Conservation (phyloP, 1,140 invertebrate species). For the Thaumatotibia leucotreta region DNA sequence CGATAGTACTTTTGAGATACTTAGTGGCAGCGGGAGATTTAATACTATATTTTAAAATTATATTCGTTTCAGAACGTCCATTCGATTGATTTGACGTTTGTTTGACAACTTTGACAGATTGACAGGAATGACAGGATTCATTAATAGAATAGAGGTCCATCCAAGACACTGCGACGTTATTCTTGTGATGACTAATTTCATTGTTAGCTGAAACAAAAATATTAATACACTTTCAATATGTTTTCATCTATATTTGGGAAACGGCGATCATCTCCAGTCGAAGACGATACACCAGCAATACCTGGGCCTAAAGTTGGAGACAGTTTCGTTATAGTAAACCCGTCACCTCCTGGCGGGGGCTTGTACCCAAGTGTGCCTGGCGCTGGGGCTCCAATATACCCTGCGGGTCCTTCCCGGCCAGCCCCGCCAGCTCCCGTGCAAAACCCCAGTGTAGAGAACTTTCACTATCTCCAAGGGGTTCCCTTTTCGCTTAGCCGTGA, state of each 20-base stretch:
- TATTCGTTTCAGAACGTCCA: not conserved
- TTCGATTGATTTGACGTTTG: not conserved
- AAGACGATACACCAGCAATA: conserved; percentile 60
- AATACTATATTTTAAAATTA: not conserved
- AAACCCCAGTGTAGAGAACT: conserved; percentile 36
- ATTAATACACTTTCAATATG: conserved; percentile 29
- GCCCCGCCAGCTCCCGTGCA: conserved; percentile 41
- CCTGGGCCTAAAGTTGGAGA: conserved; percentile 55
- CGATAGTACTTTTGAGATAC: too few species aligned
- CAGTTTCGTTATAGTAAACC: conserved; percentile 55
- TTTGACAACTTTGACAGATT: too few species aligned
- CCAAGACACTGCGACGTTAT: not conserved
- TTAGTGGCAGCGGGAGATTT: not conserved
- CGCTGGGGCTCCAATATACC: not conserved
- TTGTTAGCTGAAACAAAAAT: not conserved
- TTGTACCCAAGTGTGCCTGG: conserved; percentile 55
- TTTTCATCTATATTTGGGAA: conserved; percentile 68
- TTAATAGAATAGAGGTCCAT: too few species aligned
- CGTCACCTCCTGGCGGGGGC: conserved; percentile 29
- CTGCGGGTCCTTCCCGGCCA: conserved; percentile 39
- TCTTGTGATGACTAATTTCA: not conserved
- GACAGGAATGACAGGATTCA: not conserved
- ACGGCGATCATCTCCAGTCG: conserved; percentile 57
- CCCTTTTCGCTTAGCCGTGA: conserved; percentile 55
- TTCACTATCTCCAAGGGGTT: conserved; percentile 67